A percentile compares a stretch with the other conserved stretches of the same genome.
phyloP scores from a whole-genome alignment of 2,888 invertebrate species.

The Tuberolachnus salignus region DNA sequence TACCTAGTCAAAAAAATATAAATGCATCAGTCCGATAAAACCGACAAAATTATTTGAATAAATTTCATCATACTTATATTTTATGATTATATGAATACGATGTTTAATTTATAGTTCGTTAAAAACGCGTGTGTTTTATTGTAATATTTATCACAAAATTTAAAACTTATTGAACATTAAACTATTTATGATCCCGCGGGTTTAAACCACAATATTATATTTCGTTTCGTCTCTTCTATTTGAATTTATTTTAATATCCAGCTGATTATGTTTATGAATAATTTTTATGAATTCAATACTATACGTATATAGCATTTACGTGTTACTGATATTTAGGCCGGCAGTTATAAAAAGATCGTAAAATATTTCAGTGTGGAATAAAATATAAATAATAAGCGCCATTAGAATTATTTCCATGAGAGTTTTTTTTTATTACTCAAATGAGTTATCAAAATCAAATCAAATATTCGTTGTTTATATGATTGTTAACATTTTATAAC shows the following conservation, averaged over 20 bases:
- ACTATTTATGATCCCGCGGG: neutral
- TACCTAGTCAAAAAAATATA: too few relatives aligned
- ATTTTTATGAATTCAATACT: neutral
- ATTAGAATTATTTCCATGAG: neutral
- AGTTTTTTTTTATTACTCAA: neutral
- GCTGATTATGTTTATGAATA: neutral
- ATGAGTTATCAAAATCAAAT: neutral
- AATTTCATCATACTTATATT: too few relatives aligned
- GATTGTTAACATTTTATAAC: neutral
- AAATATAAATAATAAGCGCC: neutral
- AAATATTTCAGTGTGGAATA: neutral
- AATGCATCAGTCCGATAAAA: too few relatives aligned
- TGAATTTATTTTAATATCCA: neutral
- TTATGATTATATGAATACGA: too few relatives aligned
- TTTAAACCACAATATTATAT: neutral
- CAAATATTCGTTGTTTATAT: neutral
- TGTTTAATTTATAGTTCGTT: conserved; percentile 17
- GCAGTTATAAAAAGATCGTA: neutral
- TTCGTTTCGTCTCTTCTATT: neutral
- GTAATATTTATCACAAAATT: neutral
- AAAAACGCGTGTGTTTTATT: neutral
- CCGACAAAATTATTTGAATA: too few relatives aligned
- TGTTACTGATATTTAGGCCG: neutral
- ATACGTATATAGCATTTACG: neutral
- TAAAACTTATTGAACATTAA: conserved; percentile 9